Evolutionary conservation across 2,113 vertebrate genomes (phyloP), one percentile per base, ranked within the genome.

Genomic region (Syrrhaptes paradoxus): DNA sequence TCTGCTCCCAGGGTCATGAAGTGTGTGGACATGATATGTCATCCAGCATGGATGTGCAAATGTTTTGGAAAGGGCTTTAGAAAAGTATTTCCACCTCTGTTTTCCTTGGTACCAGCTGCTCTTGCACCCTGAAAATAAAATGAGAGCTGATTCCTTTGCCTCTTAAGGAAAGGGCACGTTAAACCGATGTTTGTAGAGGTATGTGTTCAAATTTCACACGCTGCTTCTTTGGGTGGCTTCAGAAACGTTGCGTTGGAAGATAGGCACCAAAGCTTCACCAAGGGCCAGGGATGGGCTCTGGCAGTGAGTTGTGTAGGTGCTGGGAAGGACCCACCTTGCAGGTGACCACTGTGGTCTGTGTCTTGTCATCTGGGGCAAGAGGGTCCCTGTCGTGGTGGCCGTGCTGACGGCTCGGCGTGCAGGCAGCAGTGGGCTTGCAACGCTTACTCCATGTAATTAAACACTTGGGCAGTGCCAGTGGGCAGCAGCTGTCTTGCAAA

Each of bases 401-500:
- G 1, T 13, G 48, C 58, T 11, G 71, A 2, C 8, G 46, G 59
- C 54, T 68, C 58, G 18, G 58, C 0, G 0, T 1, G 5, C 32
- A 22, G 75, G 82, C 71, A 45, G 89, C 45, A 3, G 13, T 0
- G 5, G 38, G 54, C 57, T 62, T 46, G 6, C 43, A 2, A 4
- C 3, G 1, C 63, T 93, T 41, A 7, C 17, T 45, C 54, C 29
- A 2, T 51, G 83, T 93, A 92, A 95, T 85, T 26, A 85, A 95
- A 96, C 61, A 9, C 96, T 75, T 31, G 1, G 8, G 7, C 45
- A 19, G 85, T 2, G 3, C 76, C 95, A 55, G 49, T 31, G 90
- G 55, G 79, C 83, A 86, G 90, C 95, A 95, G 90, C 95, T 96
- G 95, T 9, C 89, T 92, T 62, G 80, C n/a, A 71, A 96, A 86